Conservation (phyloP, 2,888 invertebrate species). For the Smittia aterrima region DNA sequence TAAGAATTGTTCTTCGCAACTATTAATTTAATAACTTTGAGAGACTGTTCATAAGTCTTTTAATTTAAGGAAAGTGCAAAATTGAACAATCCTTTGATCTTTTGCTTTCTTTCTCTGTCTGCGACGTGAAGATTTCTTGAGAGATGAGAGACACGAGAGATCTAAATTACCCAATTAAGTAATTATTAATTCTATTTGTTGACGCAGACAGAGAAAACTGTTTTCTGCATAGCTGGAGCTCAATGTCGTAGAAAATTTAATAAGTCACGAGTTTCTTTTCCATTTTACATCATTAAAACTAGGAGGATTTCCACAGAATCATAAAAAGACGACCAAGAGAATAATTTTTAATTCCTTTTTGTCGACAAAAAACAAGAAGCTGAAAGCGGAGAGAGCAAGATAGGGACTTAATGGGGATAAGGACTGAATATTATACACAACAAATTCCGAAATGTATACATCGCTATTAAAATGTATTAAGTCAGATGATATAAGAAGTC, state of each 20-base stretch:
- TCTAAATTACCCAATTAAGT: slow-evolving; percentile 37
- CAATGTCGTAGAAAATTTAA: slow-evolving; percentile 39
- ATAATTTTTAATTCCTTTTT: slow-evolving; percentile 18
- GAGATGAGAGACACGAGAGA: not conserved
- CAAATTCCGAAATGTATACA: slow-evolving; percentile 32
- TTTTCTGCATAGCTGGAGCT: slow-evolving; percentile 33
- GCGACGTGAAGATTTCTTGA: not conserved
- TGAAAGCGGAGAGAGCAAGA: not conserved
- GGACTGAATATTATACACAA: not conserved
- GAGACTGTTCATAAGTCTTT: not conserved
- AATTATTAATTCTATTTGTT: slow-evolving; percentile 41
- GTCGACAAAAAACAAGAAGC: not conserved
- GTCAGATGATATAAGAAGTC: slow-evolving; percentile 31
- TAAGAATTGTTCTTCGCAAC: slow-evolving; percentile 16
- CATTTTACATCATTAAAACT: slow-evolving; percentile 24
- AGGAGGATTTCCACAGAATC: slow-evolving; percentile 16
- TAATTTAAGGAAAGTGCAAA: slow-evolving; percentile 3
- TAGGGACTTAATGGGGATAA: slow-evolving; percentile 19
- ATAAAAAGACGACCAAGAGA: slow-evolving; percentile 2
- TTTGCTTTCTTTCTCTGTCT: not conserved
- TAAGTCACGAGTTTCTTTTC: slow-evolving; percentile 33
- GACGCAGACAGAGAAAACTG: not conserved
- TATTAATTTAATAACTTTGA: slow-evolving; percentile 32
- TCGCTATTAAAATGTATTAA: slow-evolving; percentile 41
- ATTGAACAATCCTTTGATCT: slow-evolving; percentile 28